A percentile compares a stretch with the other conserved stretches of the same genome.
Evolutionary conservation across 2,797 vertebrate species (phyloP).

Genomic region (Urosaurus nigricauda): DNA sequence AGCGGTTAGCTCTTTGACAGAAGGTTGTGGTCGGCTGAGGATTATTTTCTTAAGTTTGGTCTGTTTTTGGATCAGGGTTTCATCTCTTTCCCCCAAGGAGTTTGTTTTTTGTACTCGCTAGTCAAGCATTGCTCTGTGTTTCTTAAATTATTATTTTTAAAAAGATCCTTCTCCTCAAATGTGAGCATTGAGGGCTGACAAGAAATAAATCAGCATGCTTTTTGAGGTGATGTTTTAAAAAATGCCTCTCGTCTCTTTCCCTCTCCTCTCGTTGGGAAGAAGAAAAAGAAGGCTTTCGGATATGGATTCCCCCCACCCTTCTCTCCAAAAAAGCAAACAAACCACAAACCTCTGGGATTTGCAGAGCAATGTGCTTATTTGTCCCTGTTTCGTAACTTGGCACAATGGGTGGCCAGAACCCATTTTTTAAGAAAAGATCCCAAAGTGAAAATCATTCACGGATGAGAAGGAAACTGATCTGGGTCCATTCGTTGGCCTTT

Average conservation of each 20-base stretch:
- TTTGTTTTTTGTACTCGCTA: slow-evolving; percentile 54
- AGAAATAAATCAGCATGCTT: slow-evolving; percentile 39
- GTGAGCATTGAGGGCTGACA: slow-evolving; percentile 55
- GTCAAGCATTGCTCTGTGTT: slow-evolving; percentile 53
- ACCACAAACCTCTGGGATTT: slow-evolving; percentile 6
- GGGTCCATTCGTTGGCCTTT: background rate
- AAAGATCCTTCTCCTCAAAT: slow-evolving; percentile 49
- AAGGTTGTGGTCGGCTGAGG: background rate
- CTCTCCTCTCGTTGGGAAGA: slow-evolving; percentile 1
- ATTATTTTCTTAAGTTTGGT: slow-evolving; percentile 11
- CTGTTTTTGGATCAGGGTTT: slow-evolving; percentile 46
- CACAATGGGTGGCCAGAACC: background rate
- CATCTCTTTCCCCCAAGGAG: slow-evolving; percentile 2
- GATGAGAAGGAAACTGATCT: background rate
- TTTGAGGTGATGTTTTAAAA: slow-evolving; percentile 61
- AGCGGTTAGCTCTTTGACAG: background rate
- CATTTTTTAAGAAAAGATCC: background rate
- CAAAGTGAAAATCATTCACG: too few species aligned
- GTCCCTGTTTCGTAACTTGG: background rate
- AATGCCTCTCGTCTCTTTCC: slow-evolving; percentile 62
- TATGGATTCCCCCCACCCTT: background rate
- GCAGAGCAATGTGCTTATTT: background rate
- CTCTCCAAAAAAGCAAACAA: slow-evolving; percentile 62
- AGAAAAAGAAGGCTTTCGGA: background rate
- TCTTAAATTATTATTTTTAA: slow-evolving; percentile 36